These are phyloP conservation scores for Passer montanus DNA, from an alignment of 2,113 vertebrate species.

Conservation along the genomic window DNA sequence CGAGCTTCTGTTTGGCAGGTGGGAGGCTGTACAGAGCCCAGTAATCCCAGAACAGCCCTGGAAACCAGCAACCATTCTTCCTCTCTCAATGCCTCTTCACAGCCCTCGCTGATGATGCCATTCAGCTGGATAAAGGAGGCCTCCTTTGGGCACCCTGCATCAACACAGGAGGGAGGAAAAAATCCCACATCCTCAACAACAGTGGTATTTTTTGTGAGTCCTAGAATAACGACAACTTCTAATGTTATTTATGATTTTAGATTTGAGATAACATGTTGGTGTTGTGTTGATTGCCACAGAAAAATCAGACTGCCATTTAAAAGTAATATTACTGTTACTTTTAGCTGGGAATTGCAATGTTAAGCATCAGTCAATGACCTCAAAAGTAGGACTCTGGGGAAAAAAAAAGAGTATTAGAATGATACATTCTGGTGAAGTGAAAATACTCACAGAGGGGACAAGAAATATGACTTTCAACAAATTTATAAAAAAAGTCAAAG, in stretches of 20 bases:
- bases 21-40: background rate
- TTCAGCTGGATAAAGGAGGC: background rate
- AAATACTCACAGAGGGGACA: background rate
- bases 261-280: background rate
- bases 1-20: background rate
- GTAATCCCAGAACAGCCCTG: background rate
- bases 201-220: background rate
- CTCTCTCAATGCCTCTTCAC: background rate
- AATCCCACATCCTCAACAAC: no score
- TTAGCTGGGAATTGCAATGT: background rate
- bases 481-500: background rate
- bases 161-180: background rate
- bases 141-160: background rate
- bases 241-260: background rate
- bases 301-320: background rate
- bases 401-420: background rate
- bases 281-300: background rate
- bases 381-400: background rate
- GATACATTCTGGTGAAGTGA: background rate
- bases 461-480: background rate
- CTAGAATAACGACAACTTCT: background rate
- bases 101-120: rapidly evolving
- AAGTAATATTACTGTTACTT: background rate
- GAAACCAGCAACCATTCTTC: background rate
- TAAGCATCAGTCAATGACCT: background rate